Base-by-base conservation (phyloP, 2,797 vertebrate genomes). In the Capromys pilorides region DNA sequence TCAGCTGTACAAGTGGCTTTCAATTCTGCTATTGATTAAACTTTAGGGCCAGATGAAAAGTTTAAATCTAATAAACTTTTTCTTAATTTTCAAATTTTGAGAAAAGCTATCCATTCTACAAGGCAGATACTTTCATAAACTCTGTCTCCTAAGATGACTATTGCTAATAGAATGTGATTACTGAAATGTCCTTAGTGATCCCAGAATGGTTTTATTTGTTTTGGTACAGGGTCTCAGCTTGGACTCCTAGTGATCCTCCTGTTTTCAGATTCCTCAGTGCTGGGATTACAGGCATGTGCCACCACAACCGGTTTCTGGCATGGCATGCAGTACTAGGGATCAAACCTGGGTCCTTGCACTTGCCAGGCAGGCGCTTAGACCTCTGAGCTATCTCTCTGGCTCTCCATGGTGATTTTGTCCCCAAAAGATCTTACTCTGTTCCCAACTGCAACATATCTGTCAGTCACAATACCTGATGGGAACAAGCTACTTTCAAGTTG, bases 401-500 rank as follows among this genome's bases (percentile, higher is more conserved):
- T 14, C 54, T 86, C 28, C 26, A 45, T 59, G 13, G 64, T 77
- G 13, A 19, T 79, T 96, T 89, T 62, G 18, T 45, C 75, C 13
- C 14, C 7, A 92, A 66, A 61, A 85, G 88, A 82, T 88, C 41
- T 94, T 75, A 73, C n/a, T 83, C 3, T 89, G 86, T 87, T 96
- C 45, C 77, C 90, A 84, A 22, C 3, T 86, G 71, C 84, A 78
- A 85, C 39, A 31, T 14, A 59, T 18, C 59, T 22, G 54, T 26
- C 59, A 80, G 81, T 93, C 67, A 45, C 24, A 91, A 88, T 80
- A 54, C n/a, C 49, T 69, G 54, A 66, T 28, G 78, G 49, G 62
- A 88, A 88, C 28, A 79, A 62, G 45, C 14, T 78, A 73, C 88
- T 71, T 96, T 95, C 94, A 95, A 67, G 91, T 67, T 57, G 69